phyloP scores from a whole-genome alignment of 2,113 vertebrate species.

The Glaucomys volans region DNA sequence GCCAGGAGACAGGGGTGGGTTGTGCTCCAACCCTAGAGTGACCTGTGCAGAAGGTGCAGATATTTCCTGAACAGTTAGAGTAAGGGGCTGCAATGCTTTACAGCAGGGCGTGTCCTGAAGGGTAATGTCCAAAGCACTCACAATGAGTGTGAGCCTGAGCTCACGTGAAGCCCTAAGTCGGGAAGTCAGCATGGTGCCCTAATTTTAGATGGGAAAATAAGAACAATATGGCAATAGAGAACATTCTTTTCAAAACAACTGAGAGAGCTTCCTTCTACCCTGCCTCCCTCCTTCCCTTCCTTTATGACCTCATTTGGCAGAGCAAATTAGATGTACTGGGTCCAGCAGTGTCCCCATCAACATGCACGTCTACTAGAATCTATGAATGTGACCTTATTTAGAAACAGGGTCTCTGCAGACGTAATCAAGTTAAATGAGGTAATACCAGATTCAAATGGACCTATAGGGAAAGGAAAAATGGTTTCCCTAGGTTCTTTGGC shows the following conservation, averaged over 20 bases:
- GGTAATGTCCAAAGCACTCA: neutral
- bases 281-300: neutral
- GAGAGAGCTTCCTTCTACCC: neutral
- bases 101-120: neutral
- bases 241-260: neutral
- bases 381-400: neutral
- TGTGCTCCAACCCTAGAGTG: rapidly evolving
- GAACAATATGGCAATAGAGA: neutral
- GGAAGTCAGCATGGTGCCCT: neutral
- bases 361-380: neutral
- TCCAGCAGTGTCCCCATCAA: neutral
- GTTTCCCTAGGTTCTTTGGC: neutral
- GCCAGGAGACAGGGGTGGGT: rapidly evolving
- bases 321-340: neutral
- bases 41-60: neutral
- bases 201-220: neutral
- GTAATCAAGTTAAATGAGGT: neutral
- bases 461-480: neutral
- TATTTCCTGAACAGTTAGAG: neutral
- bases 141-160: neutral
- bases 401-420: neutral
- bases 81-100: too few relatives aligned
- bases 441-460: neutral
- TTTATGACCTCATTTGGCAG: neutral
- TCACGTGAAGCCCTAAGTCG: neutral